Evolutionary conservation across 2,888 invertebrate genomes (phyloP).

Genomic region (Scelioninae gen. 2): DNA sequence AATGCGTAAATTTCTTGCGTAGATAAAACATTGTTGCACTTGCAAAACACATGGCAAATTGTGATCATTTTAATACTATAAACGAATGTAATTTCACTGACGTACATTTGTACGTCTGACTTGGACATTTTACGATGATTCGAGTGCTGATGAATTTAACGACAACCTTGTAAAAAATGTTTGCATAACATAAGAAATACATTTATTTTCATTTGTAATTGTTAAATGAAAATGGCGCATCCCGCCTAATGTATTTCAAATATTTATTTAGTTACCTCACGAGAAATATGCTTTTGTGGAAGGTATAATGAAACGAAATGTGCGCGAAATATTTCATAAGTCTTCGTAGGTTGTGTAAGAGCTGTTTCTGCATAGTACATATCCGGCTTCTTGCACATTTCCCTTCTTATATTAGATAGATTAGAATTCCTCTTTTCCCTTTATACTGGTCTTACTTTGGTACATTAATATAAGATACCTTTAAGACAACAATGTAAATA

Average conservation of each 20-base stretch:
- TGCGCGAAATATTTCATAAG: slow-evolving; percentile 73
- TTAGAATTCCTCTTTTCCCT: slow-evolving; percentile 51
- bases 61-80: too few relatives aligned
- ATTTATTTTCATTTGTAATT: slow-evolving; percentile 30
- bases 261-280: slow-evolving; percentile 46
- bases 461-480: slow-evolving; percentile 46
- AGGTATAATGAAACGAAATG: slow-evolving; percentile 71
- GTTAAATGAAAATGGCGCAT: slow-evolving; percentile 34
- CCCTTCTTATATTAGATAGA: slow-evolving; percentile 54
- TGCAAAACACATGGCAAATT: too few relatives aligned
- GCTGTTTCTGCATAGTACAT: slow-evolving; percentile 49
- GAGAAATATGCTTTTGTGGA: slow-evolving; percentile 55
- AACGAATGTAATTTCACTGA: too few relatives aligned
- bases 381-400: slow-evolving; percentile 42
- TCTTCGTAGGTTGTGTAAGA: slow-evolving; percentile 59
- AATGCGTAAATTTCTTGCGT: too few relatives aligned
- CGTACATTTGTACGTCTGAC: too few relatives aligned
- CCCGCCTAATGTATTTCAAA: slow-evolving; percentile 37
- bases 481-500: slow-evolving; percentile 25
- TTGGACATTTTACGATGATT: slow-evolving; percentile 12
- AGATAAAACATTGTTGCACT: slow-evolving; percentile 8
- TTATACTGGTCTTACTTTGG: slow-evolving; percentile 36
- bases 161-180: slow-evolving; percentile 17
- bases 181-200: slow-evolving; percentile 13
- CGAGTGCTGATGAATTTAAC: slow-evolving; percentile 15